Conservation (phyloP, 2,113 vertebrate species). For the Glaucidium brasilianum region DNA sequence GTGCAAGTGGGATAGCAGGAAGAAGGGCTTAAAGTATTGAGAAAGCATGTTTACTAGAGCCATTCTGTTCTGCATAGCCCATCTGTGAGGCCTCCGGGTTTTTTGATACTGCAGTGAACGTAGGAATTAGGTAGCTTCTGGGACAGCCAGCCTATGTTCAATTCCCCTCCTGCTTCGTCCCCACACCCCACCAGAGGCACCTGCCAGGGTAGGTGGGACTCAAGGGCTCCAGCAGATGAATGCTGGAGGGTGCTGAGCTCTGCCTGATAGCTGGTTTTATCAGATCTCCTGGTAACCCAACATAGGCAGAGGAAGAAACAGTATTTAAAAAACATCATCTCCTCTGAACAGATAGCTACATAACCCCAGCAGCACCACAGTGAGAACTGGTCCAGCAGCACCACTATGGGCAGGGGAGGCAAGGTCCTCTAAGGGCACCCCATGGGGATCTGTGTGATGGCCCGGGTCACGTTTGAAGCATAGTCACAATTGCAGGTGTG, state of each 20-base stretch:
- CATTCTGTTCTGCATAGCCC: not conserved
- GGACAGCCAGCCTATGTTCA: not conserved
- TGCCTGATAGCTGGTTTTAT: not conserved
- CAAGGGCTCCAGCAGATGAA: not conserved
- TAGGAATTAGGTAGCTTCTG: not conserved
- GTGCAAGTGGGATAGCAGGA: not conserved
- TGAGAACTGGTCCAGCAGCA: not conserved
- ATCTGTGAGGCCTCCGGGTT: not conserved
- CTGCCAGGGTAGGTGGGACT: not conserved
- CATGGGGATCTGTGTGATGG: rapidly evolving
- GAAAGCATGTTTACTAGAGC: not conserved
- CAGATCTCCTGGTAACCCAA: not conserved
- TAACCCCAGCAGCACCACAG: not conserved
- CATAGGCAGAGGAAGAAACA: not conserved
- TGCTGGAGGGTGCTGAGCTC: not conserved
- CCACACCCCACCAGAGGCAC: not conserved
- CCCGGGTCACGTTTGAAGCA: not conserved
- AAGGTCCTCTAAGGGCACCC: not conserved
- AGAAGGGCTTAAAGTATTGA: not conserved
- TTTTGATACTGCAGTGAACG: not conserved
- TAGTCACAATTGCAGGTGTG: slow-evolving; percentile 1
- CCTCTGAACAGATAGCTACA: not conserved
- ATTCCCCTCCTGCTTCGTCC: not conserved
- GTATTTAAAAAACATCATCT: not conserved
- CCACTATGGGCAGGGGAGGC: not conserved